These are phyloP conservation scores for Phacellophora camtschatica DNA, from an alignment of 30 jellyfish, hydroid and myxozoan species.

Conservation along the genomic window DNA sequence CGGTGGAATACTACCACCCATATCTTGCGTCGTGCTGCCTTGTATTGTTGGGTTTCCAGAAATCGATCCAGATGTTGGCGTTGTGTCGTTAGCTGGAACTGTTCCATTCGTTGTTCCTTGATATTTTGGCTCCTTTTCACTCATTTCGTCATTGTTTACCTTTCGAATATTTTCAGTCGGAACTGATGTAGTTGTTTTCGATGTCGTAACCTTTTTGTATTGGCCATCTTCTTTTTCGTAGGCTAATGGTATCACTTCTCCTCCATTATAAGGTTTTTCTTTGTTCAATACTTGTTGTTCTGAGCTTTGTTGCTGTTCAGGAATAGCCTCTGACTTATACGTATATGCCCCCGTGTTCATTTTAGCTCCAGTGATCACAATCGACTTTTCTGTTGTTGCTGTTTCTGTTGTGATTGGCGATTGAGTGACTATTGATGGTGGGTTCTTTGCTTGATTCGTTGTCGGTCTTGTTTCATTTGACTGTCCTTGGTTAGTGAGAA, in stretches of 20 bases:
- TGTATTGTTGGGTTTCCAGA: neutral
- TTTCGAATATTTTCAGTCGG: neutral
- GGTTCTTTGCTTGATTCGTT: neutral
- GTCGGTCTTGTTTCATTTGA: neutral
- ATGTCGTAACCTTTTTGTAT: neutral
- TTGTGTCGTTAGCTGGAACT: neutral
- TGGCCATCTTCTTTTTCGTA: slow-evolving; percentile 34
- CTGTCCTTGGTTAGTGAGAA: neutral
- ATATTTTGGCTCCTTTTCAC: neutral
- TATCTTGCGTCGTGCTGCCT: neutral
- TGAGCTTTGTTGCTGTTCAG: neutral
- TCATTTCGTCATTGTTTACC: neutral
- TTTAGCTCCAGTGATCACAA: slow-evolving; percentile 9
- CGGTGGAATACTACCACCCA: slow-evolving; percentile 47
- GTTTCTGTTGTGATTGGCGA: neutral
- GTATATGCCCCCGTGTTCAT: neutral
- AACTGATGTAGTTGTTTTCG: neutral
- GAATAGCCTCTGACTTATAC: slow-evolving; percentile 30
- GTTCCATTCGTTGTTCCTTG: neutral
- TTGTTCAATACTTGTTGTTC: slow-evolving; percentile 20
- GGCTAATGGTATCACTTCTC: slow-evolving; percentile 18
- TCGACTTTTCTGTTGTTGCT: neutral
- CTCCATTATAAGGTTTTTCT: slow-evolving; percentile 48
- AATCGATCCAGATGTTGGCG: neutral
- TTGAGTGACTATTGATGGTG: neutral